These are phyloP conservation scores for Amphiura filiformis DNA, from an alignment of 35 echinoderm and acorn worm genomes.

Conservation along the genomic window DNA sequence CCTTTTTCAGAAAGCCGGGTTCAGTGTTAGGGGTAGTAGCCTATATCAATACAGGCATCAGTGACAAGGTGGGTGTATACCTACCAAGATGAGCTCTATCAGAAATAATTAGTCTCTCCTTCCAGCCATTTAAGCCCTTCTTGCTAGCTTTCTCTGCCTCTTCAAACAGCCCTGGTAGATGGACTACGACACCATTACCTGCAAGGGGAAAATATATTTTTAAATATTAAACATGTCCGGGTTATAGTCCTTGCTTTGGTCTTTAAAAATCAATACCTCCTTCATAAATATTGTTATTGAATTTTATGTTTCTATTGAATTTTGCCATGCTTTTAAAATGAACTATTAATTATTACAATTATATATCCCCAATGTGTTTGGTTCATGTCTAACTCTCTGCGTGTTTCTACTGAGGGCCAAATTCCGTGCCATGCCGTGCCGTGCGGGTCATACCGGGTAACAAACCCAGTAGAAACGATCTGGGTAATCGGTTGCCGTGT, in stretches of 20 bases:
- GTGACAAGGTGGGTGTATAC: too few relatives aligned
- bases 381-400: neutral
- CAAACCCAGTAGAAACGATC: too few relatives aligned
- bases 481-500: too few relatives aligned
- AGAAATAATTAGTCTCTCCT: slow-evolving; percentile 67
- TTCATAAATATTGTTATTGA: neutral
- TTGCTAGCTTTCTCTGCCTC: slow-evolving; percentile 67
- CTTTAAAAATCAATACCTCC: neutral
- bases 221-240: too few relatives aligned
- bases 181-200: slow-evolving; percentile 96
- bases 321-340: neutral
- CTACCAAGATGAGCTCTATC: slow-evolving; percentile 94
- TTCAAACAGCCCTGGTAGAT: slow-evolving; percentile 94
- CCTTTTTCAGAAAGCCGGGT: too few relatives aligned
- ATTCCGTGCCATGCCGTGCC: too few relatives aligned
- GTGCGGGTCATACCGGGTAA: too few relatives aligned
- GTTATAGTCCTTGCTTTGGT: too few relatives aligned
- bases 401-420: too few relatives aligned
- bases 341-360: neutral
- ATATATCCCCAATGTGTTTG: neutral
- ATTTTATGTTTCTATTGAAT: neutral
- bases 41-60: too few relatives aligned
- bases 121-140: slow-evolving; percentile 80
- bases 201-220: neutral
- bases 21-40: too few relatives aligned